Percentiles rank a stretch among this genome's conserved stretches.
These are phyloP conservation scores for Poeciliopsis occidentalis DNA, from an alignment of 2,113 vertebrate genomes.

Conservation along the genomic window DNA sequence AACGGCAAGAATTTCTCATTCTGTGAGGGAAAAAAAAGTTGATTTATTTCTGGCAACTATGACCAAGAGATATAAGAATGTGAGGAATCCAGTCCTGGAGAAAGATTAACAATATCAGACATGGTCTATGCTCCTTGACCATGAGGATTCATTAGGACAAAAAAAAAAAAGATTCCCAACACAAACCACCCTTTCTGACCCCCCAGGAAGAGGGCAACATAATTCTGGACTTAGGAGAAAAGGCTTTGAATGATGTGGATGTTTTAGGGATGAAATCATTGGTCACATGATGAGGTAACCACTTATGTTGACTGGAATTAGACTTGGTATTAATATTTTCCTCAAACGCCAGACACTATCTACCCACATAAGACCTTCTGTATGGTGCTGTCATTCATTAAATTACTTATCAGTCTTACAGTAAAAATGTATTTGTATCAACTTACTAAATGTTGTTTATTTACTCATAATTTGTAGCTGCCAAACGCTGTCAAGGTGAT, in stretches of 20 bases:
- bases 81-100: constrained; percentile 60
- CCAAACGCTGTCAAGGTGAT: constrained; percentile 40
- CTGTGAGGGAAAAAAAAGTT: constrained; percentile 18
- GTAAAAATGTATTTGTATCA: background rate
- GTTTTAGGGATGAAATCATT: constrained; percentile 62
- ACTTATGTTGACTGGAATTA: constrained; percentile 32
- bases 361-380: background rate
- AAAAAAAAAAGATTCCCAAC: constrained; percentile 32
- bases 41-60: constrained; percentile 32
- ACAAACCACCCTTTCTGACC: background rate
- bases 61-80: constrained; percentile 58
- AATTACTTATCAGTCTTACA: constrained; percentile 4
- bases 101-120: constrained; percentile 63
- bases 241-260: constrained; percentile 47
- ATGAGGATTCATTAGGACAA: constrained; percentile 55
- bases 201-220: constrained; percentile 43
- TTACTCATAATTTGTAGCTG: constrained; percentile 1
- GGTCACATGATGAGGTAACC: constrained; percentile 16
- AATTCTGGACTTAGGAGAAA: constrained; percentile 4
- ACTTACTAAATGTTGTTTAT: background rate
- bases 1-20: constrained; percentile 36
- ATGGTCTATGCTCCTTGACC: constrained; percentile 56
- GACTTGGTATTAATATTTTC: constrained; percentile 1
- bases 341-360: background rate
- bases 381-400: background rate